Conservation (phyloP, 30 jellyfish, hydroid and myxozoan species). For the Aurelia sp. region DNA sequence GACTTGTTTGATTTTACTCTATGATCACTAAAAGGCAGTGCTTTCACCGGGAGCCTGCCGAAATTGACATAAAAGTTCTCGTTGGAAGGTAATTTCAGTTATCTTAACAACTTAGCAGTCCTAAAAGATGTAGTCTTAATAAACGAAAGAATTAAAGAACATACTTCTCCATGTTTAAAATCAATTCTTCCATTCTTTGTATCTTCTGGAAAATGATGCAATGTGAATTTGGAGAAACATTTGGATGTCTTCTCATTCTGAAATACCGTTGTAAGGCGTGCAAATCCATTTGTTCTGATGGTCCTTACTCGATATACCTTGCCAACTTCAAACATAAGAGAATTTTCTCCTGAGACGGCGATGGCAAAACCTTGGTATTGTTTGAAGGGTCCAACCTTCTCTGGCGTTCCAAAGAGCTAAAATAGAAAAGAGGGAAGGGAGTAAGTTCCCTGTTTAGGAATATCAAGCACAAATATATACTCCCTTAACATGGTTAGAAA, state of each 20-base stretch:
- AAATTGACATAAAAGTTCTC: no score
- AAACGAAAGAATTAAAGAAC: neutral
- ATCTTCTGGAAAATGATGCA: conserved; percentile 38
- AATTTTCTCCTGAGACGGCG: neutral
- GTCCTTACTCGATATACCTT: conserved; percentile 42
- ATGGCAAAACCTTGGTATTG: conserved; percentile 24
- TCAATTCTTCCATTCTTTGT: conserved; percentile 26
- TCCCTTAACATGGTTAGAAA: no score
- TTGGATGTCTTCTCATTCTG: conserved; percentile 37
- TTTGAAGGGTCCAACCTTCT: conserved; percentile 40
- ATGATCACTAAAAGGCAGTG: no score
- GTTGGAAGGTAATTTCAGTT: no score
- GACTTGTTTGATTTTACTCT: no score
- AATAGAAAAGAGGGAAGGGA: neutral
- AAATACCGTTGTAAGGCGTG: conserved; percentile 37
- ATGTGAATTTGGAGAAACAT: conserved; percentile 37
- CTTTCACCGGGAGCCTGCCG: no score
- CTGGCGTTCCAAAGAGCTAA: conserved; percentile 34
- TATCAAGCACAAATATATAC: no score
- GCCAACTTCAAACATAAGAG: conserved; percentile 18
- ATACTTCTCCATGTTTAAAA: conserved; percentile 46
- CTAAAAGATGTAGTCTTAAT: neutral
- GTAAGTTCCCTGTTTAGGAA: no score
- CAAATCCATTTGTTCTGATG: conserved; percentile 23
- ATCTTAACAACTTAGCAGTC: no score